A percentile compares a stretch with the other conserved stretches of the same genome.
Evolutionary conservation across 1,140 invertebrate genomes (phyloP).

Genomic region (Drosophila bifasciata): DNA sequence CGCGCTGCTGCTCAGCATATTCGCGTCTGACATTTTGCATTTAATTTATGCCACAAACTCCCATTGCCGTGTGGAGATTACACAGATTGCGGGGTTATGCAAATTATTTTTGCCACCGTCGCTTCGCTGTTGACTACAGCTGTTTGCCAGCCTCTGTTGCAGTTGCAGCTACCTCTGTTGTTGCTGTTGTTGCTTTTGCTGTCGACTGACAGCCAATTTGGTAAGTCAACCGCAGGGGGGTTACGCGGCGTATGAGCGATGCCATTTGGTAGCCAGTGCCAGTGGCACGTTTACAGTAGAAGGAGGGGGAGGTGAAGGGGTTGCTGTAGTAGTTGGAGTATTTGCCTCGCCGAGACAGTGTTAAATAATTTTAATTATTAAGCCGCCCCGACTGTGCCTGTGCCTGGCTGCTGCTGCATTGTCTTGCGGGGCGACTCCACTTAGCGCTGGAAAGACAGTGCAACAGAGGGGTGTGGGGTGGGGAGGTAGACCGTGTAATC

Average conservation of each 20-base stretch:
- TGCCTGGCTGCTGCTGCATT: too few relatives aligned
- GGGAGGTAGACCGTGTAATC: conserved; percentile 13
- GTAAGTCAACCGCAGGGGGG: conserved; percentile 33
- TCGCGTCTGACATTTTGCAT: conserved; percentile 55
- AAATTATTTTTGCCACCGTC: conserved; percentile 67
- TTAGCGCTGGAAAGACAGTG: too few relatives aligned
- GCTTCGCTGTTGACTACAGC: background rate
- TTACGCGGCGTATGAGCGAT: conserved; percentile 51
- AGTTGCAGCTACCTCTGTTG: conserved; percentile 10
- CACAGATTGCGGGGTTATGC: conserved; percentile 60
- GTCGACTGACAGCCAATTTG: conserved; percentile 59
- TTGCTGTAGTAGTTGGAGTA: too few relatives aligned
- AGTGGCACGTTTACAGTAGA: too few relatives aligned
- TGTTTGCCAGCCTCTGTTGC: background rate
- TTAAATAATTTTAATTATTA: conserved; percentile 74
- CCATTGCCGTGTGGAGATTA: conserved; percentile 26
- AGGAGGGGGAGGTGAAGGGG: background rate
- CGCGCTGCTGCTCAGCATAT: too few relatives aligned
- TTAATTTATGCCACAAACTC: conserved; percentile 62
- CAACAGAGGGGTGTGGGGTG: background rate
- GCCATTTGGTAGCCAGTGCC: conserved; percentile 24
- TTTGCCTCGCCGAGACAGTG: conserved; percentile 18
- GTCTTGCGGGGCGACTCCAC: conserved; percentile 20
- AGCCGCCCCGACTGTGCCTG: conserved; percentile 19
- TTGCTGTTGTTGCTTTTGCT: conserved; percentile 10